Evolutionary conservation across 2,797 vertebrate species (phyloP).

Genomic region (Peromyscus nudipes): DNA sequence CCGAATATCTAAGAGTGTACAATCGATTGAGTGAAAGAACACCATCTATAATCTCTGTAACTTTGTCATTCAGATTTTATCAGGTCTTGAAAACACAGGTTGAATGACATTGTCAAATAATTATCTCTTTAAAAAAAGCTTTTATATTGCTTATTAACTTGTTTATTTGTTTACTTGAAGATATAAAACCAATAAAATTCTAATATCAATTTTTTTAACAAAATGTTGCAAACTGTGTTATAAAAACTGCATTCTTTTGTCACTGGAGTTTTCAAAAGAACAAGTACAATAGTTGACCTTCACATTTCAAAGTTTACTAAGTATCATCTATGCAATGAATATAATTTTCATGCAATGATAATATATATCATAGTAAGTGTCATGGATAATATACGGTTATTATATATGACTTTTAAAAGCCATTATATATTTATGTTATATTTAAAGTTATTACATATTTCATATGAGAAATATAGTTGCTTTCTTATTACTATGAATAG

Average conservation of each 20-base stretch:
- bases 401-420: not conserved
- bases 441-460: not conserved
- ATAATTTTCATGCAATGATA: not conserved
- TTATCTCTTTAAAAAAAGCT: not conserved
- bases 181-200: not conserved
- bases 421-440: not conserved
- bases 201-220: not conserved
- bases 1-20: not conserved
- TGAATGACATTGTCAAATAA: not conserved
- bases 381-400: not conserved
- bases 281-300: too few relatives aligned
- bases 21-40: not conserved
- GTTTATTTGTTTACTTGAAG: not conserved
- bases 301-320: not conserved
- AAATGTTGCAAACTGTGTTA: not conserved
- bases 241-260: not conserved
- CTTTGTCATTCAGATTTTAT: not conserved
- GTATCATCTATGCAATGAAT: not conserved
- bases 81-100: not conserved
- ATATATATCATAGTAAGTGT: not conserved
- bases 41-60: not conserved
- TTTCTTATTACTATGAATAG: slow-evolving; percentile 44
- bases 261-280: not conserved
- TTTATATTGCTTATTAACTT: not conserved
- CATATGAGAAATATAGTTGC: not conserved